These are phyloP conservation scores for Cephalopterus ornatus DNA, from an alignment of 2,113 vertebrate species.

Conservation along the genomic window DNA sequence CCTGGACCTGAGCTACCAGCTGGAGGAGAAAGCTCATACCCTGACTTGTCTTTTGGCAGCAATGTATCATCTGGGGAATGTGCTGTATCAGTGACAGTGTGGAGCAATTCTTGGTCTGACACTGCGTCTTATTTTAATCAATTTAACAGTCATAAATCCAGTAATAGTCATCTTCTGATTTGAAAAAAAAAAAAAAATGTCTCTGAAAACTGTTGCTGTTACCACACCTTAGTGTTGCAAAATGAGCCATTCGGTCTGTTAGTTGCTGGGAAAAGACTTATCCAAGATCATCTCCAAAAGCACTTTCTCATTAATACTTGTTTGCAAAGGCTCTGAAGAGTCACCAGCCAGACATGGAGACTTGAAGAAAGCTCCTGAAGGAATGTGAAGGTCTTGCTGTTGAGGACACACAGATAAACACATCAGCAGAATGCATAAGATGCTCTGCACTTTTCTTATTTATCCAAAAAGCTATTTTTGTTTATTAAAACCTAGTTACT, in stretches of 20 bases:
- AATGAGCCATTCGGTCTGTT: background rate
- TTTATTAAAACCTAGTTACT: conserved; percentile 80
- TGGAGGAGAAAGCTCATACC: background rate
- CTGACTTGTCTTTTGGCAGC: background rate
- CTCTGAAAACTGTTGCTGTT: background rate
- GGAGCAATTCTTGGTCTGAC: background rate
- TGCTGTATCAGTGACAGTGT: background rate
- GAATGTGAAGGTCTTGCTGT: conserved; percentile 24
- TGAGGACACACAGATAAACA: conserved; percentile 27
- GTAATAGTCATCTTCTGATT: background rate
- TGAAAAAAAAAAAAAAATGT: background rate
- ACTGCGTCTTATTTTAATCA: background rate
- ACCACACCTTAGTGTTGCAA: background rate
- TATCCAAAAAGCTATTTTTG: conserved; percentile 76
- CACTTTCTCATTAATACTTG: background rate
- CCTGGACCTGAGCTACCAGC: background rate
- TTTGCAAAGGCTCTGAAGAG: background rate
- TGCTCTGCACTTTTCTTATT: conserved; percentile 65
- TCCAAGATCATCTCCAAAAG: background rate
- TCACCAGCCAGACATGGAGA: background rate
- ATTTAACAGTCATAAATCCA: background rate
- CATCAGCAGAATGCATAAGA: conserved; percentile 41
- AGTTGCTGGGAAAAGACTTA: background rate
- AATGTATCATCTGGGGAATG: background rate
- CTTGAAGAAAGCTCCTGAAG: background rate